Evolutionary conservation across 1,140 invertebrate genomes (phyloP).

Genomic region (Trinorchestia longiramus): DNA sequence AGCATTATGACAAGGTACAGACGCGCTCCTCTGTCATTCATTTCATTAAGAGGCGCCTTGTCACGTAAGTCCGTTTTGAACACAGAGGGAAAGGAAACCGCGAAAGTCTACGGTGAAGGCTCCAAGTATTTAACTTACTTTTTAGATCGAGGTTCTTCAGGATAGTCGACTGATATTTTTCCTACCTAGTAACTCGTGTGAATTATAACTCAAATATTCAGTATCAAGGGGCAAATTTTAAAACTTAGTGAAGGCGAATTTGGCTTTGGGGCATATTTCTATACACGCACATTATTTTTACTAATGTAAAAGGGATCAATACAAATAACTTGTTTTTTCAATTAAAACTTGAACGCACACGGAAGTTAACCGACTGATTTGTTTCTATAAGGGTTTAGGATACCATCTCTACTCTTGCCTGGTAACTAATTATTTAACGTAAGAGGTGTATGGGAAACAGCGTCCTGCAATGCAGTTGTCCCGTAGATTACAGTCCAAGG

Average conservation of each 20-base stretch:
- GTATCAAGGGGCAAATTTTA: too few relatives aligned
- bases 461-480: neutral
- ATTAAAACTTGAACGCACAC: too few relatives aligned
- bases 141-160: neutral
- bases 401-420: neutral
- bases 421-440: neutral
- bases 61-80: neutral
- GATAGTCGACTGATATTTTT: too few relatives aligned
- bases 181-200: too few relatives aligned
- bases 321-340: too few relatives aligned
- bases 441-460: neutral
- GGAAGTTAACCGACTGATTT: neutral
- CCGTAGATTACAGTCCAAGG: neutral
- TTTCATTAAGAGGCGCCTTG: neutral
- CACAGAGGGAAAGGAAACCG: neutral
- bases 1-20: neutral
- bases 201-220: too few relatives aligned
- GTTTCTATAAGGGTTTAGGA: neutral
- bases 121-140: neutral
- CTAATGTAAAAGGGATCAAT: too few relatives aligned
- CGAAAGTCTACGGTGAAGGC: neutral
- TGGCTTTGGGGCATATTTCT: too few relatives aligned
- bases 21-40: neutral
- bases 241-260: too few relatives aligned
- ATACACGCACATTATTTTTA: too few relatives aligned